Evolutionary conservation across 2,797 vertebrate genomes (phyloP), one percentile per base, ranked within the genome.

Genomic region (Scomberomorus guttatus): DNA sequence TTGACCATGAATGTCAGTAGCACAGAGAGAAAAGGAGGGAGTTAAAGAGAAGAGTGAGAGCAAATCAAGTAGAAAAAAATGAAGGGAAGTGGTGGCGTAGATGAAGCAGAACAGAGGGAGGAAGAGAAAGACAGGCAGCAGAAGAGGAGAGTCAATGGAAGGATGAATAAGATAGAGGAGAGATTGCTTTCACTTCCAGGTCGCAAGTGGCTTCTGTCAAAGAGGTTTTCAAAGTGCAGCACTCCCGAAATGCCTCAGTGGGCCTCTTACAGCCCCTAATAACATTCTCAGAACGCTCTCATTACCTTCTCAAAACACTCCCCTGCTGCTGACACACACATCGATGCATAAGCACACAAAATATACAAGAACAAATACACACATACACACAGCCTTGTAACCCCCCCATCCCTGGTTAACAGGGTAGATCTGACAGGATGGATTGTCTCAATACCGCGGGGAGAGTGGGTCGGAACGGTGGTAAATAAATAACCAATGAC

Each of bases 401-500:
- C 25, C 20, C 24, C n/a, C 63, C 34, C 24, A 14, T 51, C 65
- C 54, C 83, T 89, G 89, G 85, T 90, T 76, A 87, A 85, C 87
- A 79, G 84, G 81, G 81, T 89, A 83, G 87, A 90, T 83, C 89
- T 83, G 74, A 83, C 87, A 92, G 87, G 82, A 91, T 90, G 84
- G 86, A 93, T 93, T 77, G 79, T 88, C 81, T 89, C 75, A 90
- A 84, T 90, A 87, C 77, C 34, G 34, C 12, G n/a, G 82, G 85
- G 81, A 69, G 84, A 89, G 83, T 79, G 75, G 74, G 79, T 85
- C 12, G 71, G 77, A 91, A 89, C 52, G 42, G 72, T 61, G 79
- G 73, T 75, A 77, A 89, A 91, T 92, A 92, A 85, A 92, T 88
- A 86, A 79, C 81, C 74, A 89, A 86, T 84, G 83, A 87, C 79